These are phyloP conservation scores for Salmo trutta DNA, from an alignment of 2,797 vertebrate genomes.

Conservation along the genomic window DNA sequence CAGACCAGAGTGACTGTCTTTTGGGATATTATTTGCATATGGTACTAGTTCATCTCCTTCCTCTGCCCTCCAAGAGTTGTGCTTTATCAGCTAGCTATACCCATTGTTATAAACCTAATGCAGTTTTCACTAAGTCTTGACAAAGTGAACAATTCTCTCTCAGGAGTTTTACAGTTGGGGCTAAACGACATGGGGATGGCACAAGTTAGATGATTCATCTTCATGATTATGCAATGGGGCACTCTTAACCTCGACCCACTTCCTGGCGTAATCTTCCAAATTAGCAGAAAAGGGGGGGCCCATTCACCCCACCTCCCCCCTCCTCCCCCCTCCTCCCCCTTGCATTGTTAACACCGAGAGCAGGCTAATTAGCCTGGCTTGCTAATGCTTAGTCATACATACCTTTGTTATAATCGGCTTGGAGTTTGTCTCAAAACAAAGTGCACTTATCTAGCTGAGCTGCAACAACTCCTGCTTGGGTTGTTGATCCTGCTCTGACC, in stretches of 20 bases:
- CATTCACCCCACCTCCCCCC: not conserved
- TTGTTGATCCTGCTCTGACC: not conserved
- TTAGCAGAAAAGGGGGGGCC: not conserved
- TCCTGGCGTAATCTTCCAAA: constrained; percentile 1
- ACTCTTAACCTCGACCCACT: constrained; percentile 18
- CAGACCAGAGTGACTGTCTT: constrained; percentile 24
- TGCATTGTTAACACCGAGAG: constrained; percentile 63
- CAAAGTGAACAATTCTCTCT: not conserved
- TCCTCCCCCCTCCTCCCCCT: not conserved
- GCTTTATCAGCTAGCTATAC: not conserved
- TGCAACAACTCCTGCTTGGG: constrained; percentile 64
- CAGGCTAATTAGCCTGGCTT: constrained; percentile 86
- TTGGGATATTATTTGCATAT: constrained; percentile 17
- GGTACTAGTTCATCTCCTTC: constrained; percentile 14
- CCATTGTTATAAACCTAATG: too few relatives aligned
- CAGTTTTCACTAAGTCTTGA: not conserved
- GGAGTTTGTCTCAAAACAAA: constrained; percentile 85
- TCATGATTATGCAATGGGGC: constrained; percentile 20
- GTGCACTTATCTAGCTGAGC: constrained; percentile 79
- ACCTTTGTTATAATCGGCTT: constrained; percentile 91
- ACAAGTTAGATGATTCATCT: constrained; percentile 14
- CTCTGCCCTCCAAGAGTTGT: not conserved
- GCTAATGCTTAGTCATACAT: constrained; percentile 83
- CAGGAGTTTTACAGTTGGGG: not conserved
- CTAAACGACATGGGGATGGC: not conserved